These are phyloP conservation scores for Saccopteryx leptura DNA, from an alignment of 2,113 vertebrate genomes.

Conservation along the genomic window DNA sequence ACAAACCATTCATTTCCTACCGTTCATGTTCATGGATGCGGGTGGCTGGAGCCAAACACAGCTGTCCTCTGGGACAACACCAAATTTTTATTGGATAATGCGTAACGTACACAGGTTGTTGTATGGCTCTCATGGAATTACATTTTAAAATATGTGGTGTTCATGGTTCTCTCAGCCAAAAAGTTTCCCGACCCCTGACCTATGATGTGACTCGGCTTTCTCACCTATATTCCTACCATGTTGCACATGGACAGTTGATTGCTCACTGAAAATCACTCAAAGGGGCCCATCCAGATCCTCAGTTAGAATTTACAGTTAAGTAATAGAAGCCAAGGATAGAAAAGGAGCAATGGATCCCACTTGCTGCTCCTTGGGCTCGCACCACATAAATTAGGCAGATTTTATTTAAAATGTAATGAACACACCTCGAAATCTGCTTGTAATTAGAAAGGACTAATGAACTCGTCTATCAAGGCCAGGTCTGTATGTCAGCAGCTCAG, in stretches of 20 bases:
- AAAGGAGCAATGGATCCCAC: conserved; percentile 88
- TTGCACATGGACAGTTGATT: conserved; percentile 61
- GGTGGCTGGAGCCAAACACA: too few relatives aligned
- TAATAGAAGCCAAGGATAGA: conserved; percentile 88
- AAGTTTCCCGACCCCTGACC: too few relatives aligned
- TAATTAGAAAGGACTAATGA: conserved; percentile 95
- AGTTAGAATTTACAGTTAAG: conserved; percentile 87
- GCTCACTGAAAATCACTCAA: conserved; percentile 79
- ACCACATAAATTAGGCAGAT: conserved; percentile 81
- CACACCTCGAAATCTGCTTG: conserved; percentile 93
- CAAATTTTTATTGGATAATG: too few relatives aligned
- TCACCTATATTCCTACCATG: conserved; percentile 33
- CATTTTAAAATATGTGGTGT: too few relatives aligned
- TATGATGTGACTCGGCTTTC: not conserved
- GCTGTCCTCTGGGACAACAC: too few relatives aligned
- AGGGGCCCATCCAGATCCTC: conserved; percentile 77
- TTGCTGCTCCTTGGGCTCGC: conserved; percentile 78
- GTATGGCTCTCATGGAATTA: too few relatives aligned
- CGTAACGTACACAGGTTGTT: too few relatives aligned
- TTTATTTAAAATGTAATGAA: conserved; percentile 90
- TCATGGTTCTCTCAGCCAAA: too few relatives aligned
- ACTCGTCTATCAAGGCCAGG: conserved; percentile 91
- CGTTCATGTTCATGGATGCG: too few relatives aligned
- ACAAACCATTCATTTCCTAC: too few relatives aligned
- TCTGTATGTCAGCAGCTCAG: conserved; percentile 84